Conservation (phyloP, 1,140 invertebrate species). For the Polypedilum vanderplanki region DNA sequence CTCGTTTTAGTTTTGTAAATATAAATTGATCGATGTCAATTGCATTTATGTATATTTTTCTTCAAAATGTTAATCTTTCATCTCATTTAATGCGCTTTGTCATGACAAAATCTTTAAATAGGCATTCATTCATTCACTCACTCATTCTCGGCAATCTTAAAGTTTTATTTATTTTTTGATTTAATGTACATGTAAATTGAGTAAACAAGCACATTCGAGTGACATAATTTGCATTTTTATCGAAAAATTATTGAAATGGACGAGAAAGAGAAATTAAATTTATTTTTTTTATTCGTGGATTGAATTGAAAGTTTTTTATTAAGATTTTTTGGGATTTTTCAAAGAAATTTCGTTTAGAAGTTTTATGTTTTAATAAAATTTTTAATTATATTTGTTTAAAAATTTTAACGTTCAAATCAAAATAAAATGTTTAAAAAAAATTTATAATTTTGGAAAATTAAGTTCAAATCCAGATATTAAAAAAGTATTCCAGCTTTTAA, state of each 20-base stretch:
- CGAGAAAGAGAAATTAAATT: no score
- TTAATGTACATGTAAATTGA: neutral
- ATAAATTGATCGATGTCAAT: constrained; percentile 5
- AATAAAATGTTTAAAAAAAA: no score
- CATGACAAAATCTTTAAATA: neutral
- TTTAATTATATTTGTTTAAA: no score
- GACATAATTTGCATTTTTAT: constrained; percentile 21
- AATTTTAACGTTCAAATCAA: no score
- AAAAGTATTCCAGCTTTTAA: no score
- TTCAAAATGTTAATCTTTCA: no score
- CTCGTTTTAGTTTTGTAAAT: neutral
- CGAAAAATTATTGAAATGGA: constrained; percentile 25
- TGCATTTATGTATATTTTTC: neutral
- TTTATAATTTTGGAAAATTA: no score
- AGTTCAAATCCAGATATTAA: no score
- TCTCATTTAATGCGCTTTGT: neutral
- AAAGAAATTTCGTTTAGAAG: no score
- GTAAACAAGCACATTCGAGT: no score
- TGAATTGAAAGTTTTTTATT: neutral
- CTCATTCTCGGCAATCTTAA: neutral
- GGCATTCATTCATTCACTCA: neutral
- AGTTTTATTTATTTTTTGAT: neutral
- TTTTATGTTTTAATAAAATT: no score
- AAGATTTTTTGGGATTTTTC: neutral
- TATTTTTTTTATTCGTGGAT: neutral